Conservation (phyloP, 2,113 vertebrate species). For the Cettia cetti region DNA sequence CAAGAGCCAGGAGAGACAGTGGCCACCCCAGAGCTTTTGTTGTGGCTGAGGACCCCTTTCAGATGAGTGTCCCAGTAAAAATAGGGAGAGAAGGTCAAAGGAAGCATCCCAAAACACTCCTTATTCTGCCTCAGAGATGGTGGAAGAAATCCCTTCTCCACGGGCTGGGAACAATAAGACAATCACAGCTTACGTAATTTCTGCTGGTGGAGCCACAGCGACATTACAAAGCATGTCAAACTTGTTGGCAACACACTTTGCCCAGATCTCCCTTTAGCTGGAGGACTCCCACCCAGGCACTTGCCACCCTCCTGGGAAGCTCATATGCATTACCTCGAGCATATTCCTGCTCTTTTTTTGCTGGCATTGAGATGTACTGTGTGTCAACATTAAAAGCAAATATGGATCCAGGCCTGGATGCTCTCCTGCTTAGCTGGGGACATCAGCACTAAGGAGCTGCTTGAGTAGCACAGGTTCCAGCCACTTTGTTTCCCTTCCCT, state of each 20-base stretch:
- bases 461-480: background rate
- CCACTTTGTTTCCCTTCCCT: background rate
- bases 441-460: background rate
- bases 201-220: background rate
- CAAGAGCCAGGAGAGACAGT: background rate
- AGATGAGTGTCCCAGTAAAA: background rate
- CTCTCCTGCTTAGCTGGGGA: background rate
- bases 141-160: conserved; percentile 23
- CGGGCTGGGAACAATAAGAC: background rate
- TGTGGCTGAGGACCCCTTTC: background rate
- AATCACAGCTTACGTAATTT: background rate
- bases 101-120: background rate
- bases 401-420: background rate
- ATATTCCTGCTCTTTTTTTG: background rate
- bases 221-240: conserved; percentile 27
- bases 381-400: background rate
- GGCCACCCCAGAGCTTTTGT: no score
- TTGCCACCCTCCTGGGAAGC: background rate
- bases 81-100: background rate
- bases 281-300: background rate
- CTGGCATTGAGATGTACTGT: background rate
- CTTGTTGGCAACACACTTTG: background rate
- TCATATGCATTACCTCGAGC: background rate
- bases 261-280: background rate
- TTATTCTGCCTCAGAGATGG: background rate